Percentiles rank a stretch among this genome's conserved stretches.
These are phyloP conservation scores for Quadriops clusia DNA, from an alignment of 2,888 invertebrate genomes.

Conservation along the genomic window DNA sequence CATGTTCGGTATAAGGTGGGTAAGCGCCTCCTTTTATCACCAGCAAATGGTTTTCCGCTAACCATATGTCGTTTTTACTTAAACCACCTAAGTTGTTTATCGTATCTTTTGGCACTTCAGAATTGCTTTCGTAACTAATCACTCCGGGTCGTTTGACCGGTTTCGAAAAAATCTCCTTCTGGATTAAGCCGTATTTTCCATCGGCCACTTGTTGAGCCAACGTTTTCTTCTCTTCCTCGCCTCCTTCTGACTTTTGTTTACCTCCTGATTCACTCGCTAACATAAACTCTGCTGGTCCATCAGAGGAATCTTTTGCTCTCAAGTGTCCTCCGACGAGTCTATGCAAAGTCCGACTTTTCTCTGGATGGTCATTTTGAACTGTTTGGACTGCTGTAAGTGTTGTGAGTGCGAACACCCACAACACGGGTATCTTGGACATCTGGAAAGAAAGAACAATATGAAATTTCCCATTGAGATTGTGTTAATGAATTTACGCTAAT, in stretches of 20 bases:
- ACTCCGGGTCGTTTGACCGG: slow-evolving; percentile 63
- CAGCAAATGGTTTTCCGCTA: slow-evolving; percentile 77
- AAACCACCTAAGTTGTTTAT: slow-evolving; percentile 69
- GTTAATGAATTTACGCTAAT: no score
- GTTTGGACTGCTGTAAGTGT: no score
- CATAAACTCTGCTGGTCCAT: slow-evolving; percentile 33
- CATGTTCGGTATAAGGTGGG: slow-evolving; percentile 38
- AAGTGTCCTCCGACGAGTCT: slow-evolving; percentile 60
- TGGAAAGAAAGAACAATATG: no score
- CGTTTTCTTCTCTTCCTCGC: slow-evolving; percentile 70
- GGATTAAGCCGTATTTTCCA: slow-evolving; percentile 81
- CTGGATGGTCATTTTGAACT: no score
- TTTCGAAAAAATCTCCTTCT: slow-evolving; percentile 66
- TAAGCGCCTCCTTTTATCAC: slow-evolving; percentile 70
- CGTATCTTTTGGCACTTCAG: slow-evolving; percentile 72
- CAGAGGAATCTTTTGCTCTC: slow-evolving; percentile 17
- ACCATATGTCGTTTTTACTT: slow-evolving; percentile 77
- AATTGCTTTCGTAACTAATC: slow-evolving; percentile 67
- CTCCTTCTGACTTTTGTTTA: slow-evolving; percentile 20
- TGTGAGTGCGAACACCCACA: no score
- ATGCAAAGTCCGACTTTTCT: no score
- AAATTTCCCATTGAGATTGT: no score
- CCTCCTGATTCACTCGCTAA: slow-evolving; percentile 56
- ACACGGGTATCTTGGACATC: no score
- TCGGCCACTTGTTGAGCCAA: slow-evolving; percentile 82